These are phyloP conservation scores for Drosophila navojoa DNA, from an alignment of 1,140 invertebrate genomes.

Conservation along the genomic window DNA sequence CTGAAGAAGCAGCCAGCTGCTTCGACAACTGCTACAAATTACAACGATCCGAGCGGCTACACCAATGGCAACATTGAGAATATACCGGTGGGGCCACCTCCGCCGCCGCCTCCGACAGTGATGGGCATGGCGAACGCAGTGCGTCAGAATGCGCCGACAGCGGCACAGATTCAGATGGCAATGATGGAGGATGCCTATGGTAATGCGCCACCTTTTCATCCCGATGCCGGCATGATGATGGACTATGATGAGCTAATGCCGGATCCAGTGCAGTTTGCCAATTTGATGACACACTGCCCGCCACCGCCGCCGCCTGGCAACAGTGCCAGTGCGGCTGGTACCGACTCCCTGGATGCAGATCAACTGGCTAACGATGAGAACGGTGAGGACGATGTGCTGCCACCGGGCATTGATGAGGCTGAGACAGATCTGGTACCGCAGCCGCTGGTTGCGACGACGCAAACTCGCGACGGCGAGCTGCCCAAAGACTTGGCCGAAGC, in stretches of 20 bases:
- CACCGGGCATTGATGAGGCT: conserved; percentile 77
- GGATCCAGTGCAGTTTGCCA: conserved; percentile 82
- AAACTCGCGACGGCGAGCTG: conserved; percentile 75
- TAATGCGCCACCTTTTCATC: conserved; percentile 79
- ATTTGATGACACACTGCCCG: conserved; percentile 75
- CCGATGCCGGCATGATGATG: conserved; percentile 79
- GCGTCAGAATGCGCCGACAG: conserved; percentile 69
- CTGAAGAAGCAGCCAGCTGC: conserved; percentile 86
- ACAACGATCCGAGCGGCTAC: conserved; percentile 39
- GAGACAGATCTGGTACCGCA: conserved; percentile 68
- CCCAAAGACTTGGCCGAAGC: conserved; percentile 89
- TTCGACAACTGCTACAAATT: conserved; percentile 11
- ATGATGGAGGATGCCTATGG: conserved; percentile 82
- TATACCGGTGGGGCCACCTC: conserved; percentile 46
- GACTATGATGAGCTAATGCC: conserved; percentile 84
- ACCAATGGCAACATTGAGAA: conserved; percentile 44
- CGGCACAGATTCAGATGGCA: conserved; percentile 80
- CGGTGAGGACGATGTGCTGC: conserved; percentile 66
- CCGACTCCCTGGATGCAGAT: conserved; percentile 12
- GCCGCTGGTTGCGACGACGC: conserved; percentile 52
- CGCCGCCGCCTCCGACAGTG: conserved; percentile 38
- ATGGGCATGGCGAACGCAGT: conserved; percentile 18
- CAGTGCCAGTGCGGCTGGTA: conserved; percentile 32
- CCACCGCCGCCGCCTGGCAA: conserved; percentile 72
- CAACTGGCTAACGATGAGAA: conserved; percentile 23